Evolutionary conservation across 2,797 vertebrate genomes (phyloP).

Genomic region (Dromococcyx pavoninus): DNA sequence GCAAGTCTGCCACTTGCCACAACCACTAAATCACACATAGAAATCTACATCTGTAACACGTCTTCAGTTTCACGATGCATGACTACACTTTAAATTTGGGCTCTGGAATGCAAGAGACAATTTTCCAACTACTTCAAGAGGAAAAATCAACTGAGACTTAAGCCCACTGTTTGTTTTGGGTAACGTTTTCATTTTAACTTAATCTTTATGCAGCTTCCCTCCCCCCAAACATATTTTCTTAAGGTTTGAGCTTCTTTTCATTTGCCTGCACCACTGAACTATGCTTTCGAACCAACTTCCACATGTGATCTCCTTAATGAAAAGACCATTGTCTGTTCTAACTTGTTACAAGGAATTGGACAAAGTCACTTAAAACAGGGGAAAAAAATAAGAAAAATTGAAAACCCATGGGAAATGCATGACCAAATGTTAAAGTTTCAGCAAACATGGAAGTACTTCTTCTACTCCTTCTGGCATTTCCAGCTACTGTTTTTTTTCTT

Average conservation of each 20-base stretch:
- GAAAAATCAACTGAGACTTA: not conserved
- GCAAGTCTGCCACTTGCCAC: not conserved
- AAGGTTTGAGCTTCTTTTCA: not conserved
- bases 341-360: not conserved
- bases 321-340: not conserved
- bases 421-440: not conserved
- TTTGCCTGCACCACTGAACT: not conserved
- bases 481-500: not conserved
- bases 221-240: not conserved
- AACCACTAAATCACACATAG: not conserved
- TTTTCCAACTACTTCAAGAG: not conserved
- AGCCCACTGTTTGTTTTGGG: not conserved
- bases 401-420: not conserved
- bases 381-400: not conserved
- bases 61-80: not conserved
- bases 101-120: not conserved
- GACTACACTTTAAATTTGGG: not conserved
- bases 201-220: not conserved
- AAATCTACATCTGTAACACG: not conserved
- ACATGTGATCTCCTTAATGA: not conserved
- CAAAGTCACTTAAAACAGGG: not conserved
- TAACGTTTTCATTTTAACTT: not conserved
- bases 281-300: not conserved
- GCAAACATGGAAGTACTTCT: not conserved
- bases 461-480: not conserved